Conservation (phyloP, 2,888 invertebrate genomes). For the Chaetogeoica ovagalla region DNA sequence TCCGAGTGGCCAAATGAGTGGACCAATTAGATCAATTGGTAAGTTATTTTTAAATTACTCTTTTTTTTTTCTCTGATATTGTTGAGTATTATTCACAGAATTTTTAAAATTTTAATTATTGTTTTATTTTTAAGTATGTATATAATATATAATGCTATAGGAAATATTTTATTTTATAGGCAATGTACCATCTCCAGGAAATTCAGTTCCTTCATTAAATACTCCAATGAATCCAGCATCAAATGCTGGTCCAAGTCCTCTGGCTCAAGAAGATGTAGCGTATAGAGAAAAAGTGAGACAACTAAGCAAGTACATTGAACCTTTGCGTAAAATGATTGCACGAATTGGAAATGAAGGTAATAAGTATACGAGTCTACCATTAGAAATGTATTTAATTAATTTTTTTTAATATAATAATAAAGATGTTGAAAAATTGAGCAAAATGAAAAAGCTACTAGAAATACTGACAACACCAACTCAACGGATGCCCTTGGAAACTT, state of each 20-base stretch:
- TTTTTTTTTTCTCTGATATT: conserved; percentile 7
- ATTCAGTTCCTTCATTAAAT: conserved; percentile 68
- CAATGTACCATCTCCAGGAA: conserved; percentile 77
- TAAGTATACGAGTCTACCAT: conserved; percentile 13
- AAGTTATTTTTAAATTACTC: conserved; percentile 26
- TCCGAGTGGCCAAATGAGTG: conserved; percentile 60
- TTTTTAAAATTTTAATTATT: neutral
- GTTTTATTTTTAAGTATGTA: neutral
- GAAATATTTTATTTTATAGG: conserved; percentile 37
- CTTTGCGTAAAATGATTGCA: conserved; percentile 85
- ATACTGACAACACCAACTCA: conserved; percentile 88
- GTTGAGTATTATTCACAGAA: conserved; percentile 20
- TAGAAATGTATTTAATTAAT: no score
- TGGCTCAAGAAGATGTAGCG: conserved; percentile 80
- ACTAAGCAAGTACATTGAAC: conserved; percentile 91
- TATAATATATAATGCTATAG: neutral
- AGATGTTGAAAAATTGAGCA: conserved; percentile 88
- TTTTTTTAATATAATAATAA: conserved; percentile 55
- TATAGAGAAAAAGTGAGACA: conserved; percentile 92
- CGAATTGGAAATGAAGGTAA: conserved; percentile 82
- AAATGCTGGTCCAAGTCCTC: conserved; percentile 67
- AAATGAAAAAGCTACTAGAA: conserved; percentile 92
- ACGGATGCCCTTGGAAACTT: conserved; percentile 83
- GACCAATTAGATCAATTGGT: conserved; percentile 56
- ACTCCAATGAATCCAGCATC: conserved; percentile 68